Base-by-base conservation (phyloP, 2,888 invertebrate species). In the Metalampra italica region DNA sequence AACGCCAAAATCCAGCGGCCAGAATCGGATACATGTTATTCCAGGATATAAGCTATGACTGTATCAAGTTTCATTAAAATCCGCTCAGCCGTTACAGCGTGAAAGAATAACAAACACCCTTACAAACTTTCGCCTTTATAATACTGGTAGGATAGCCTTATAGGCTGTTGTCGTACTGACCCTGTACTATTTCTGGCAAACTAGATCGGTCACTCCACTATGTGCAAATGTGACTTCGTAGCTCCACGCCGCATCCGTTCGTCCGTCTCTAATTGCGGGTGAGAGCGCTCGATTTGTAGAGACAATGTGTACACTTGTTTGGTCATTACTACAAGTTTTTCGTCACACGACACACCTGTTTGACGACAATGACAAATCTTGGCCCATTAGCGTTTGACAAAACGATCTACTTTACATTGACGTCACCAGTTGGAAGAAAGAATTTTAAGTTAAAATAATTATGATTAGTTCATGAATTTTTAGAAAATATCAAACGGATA, bases 321-420 rank as follows among this genome's bases (percentile, higher is more conserved):
- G 71, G 68, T 68, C 67, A 71, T 78, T 76, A 77, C 68, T 71
- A 74, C 70, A 59, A 71, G 71, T 78, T 76, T 77, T 75, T 72
- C 71, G 68, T 71, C 71, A 71, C 71, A 71, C 71, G 75, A 71
- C 66, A 75, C 74, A 82, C 78, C 76, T 79, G 80, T 75, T 76
- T 67, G 65, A 64, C 68, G 64, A 66, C 68, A 66, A 63, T 73
- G 72, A 79, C 73, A 78, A 76, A 77, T 72, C 64, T 60, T 54
- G 53, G 52, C 43, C 60, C 66, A 75, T 78, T 73, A 75, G 62
- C 62, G 66, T 67, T 56, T 54, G 56, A 71, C 75, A 70, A 75
- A 73, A 67, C 60, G 64, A 51, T 53, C 55, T 54, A 57, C 57
- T 67, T 61, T 62, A 53, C 63, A 64, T 66, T 66, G 13, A 11